Percentiles rank a stretch among this genome's conserved stretches.
phyloP scores from a whole-genome alignment of 2,113 vertebrate species.

The Verasper variegatus region DNA sequence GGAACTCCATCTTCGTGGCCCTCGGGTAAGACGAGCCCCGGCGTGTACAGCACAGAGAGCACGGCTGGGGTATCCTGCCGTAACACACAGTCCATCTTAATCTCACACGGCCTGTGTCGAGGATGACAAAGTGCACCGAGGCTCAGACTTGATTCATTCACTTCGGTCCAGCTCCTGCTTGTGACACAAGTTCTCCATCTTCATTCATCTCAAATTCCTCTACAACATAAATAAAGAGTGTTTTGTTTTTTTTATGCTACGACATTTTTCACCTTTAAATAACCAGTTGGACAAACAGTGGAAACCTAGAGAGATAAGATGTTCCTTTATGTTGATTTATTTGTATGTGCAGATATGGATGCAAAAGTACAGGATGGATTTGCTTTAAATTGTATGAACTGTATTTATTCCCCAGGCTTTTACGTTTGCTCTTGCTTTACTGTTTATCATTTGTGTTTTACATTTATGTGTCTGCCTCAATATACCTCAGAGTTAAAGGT shows the following conservation, averaged over 20 bases:
- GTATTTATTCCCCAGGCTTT: too few species aligned
- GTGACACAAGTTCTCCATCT: slow-evolving; percentile 12
- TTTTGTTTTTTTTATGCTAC: background rate
- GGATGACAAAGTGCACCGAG: slow-evolving; percentile 15
- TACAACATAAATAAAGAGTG: background rate
- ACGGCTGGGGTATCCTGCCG: background rate
- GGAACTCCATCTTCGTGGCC: slow-evolving; percentile 82
- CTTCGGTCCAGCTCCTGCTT: slow-evolving; percentile 5
- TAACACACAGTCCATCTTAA: slow-evolving; percentile 25
- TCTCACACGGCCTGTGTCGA: slow-evolving; percentile 8
- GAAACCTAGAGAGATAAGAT: slow-evolving; percentile 1
- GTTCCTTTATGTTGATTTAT: slow-evolving; percentile 11
- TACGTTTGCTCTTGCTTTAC: too few species aligned
- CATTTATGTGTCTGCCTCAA: too few species aligned
- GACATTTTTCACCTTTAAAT: background rate
- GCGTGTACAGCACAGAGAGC: background rate
- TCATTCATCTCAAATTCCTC: background rate
- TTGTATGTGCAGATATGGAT: background rate
- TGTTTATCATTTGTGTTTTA: too few species aligned
- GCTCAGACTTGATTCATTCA: slow-evolving; percentile 21
- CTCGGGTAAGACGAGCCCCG: slow-evolving; percentile 74
- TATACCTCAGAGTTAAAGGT: background rate
- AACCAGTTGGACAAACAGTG: background rate
- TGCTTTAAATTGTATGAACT: too few species aligned
- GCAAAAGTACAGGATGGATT: background rate